Evolutionary conservation across 2,113 vertebrate species (phyloP).

Genomic region (Prietella phreatophila): DNA sequence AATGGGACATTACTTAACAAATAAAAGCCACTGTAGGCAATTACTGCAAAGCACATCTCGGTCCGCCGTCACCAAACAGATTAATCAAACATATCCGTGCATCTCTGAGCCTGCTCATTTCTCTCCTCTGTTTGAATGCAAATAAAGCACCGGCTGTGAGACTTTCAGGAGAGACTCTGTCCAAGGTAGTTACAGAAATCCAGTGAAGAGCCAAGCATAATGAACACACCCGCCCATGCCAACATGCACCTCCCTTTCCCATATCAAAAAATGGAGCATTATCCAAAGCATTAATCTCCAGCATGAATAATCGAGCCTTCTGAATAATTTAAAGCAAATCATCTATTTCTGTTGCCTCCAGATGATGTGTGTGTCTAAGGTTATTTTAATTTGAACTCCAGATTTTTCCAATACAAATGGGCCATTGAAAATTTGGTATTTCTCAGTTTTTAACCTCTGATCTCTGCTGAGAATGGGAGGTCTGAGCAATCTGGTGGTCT

Average conservation of each 20-base stretch:
- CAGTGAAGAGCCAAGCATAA: conserved; percentile 56
- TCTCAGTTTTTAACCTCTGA: conserved; percentile 46
- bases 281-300: conserved; percentile 74
- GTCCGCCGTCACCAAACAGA: conserved; percentile 64
- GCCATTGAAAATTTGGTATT: conserved; percentile 65
- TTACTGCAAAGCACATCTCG: conserved; percentile 68
- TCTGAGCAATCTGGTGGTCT: conserved; percentile 54
- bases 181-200: conserved; percentile 63
- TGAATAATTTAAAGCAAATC: conserved; percentile 77
- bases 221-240: conserved; percentile 29
- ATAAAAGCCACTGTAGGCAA: conserved; percentile 64
- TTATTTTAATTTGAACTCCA: conserved; percentile 76
- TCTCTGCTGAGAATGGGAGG: conserved; percentile 53
- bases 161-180: conserved; percentile 60
- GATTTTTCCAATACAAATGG: conserved; percentile 68
- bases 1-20: conserved; percentile 52
- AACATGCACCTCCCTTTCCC: conserved; percentile 32
- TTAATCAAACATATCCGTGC: conserved; percentile 65
- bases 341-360: conserved; percentile 66
- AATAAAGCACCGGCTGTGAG: conserved; percentile 71
- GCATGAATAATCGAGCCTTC: conserved; percentile 78
- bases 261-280: conserved; percentile 65
- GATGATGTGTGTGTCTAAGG: conserved; percentile 72
- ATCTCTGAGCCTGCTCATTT: conserved; percentile 62
- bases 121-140: conserved; percentile 74